Evolutionary conservation across 2,797 vertebrate genomes (phyloP).

Genomic region (Tenualosa thibaudeaui): DNA sequence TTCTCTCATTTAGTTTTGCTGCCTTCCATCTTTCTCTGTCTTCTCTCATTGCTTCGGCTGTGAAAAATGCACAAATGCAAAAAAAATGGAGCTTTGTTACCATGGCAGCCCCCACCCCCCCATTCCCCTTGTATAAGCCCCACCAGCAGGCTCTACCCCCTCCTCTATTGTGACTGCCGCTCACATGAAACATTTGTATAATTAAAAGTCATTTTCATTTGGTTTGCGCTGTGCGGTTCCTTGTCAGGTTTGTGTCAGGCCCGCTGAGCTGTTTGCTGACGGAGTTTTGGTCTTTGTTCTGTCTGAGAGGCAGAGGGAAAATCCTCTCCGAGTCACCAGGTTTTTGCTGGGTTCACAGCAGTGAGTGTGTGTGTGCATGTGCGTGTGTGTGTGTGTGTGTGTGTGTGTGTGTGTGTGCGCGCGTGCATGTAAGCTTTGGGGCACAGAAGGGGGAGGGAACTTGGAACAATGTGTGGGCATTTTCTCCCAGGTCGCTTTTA

Average conservation of each 20-base stretch:
- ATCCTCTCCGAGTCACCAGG: conserved; percentile 19
- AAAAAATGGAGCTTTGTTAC: conserved; percentile 77
- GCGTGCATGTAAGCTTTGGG: neutral
- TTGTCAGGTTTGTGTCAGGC: conserved; percentile 46
- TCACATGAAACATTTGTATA: conserved; percentile 48
- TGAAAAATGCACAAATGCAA: conserved; percentile 62
- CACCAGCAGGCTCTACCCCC: conserved; percentile 29
- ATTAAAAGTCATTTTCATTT: conserved; percentile 57
- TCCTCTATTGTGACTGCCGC: conserved; percentile 47
- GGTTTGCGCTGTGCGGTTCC: conserved; percentile 42
- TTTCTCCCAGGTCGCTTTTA: conserved; percentile 12
- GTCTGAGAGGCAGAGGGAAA: conserved; percentile 24
- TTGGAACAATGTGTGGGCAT: conserved; percentile 19
- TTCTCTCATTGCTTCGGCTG: conserved; percentile 59
- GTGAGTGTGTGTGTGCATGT: neutral
- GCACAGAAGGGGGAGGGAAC: conserved; percentile 4
- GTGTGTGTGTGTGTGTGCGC: conserved; percentile 29
- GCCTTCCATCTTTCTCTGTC: conserved; percentile 44
- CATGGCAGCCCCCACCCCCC: conserved; percentile 66
- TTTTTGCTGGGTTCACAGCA: conserved; percentile 7
- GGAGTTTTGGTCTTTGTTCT: conserved; percentile 21
- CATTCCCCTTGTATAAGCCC: conserved; percentile 29
- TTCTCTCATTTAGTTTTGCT: conserved; percentile 15
- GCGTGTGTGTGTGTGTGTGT: neutral
- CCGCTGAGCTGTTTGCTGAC: conserved; percentile 41